Evolutionary conservation across 2,113 vertebrate genomes (phyloP), one percentile per base, ranked within the genome.

Genomic region (Gadus chalcogrammus): DNA sequence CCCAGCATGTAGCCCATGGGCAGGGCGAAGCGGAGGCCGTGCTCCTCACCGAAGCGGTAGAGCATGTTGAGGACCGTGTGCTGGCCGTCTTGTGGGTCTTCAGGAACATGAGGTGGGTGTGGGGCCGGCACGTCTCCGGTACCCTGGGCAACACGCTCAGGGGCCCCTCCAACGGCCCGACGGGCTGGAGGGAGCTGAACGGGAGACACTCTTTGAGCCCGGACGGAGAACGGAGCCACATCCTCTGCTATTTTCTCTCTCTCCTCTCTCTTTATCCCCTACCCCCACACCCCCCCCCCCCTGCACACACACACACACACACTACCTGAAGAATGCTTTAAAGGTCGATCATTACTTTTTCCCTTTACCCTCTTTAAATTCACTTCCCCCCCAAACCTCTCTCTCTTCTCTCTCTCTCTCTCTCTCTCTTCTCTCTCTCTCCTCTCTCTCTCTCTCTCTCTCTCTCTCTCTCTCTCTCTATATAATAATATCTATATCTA

Each of bases 31-130:
- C 65, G 88, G 31, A 98, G 90, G 18, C 85, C 76, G 0, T 77
- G 88, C 5, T 88, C 85, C 35, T 97, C 96, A 35, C 95, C 96
- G 0, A 94, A 97, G 69, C 95, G 94, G 80, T 96, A 95, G 58
- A 98, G 93, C 70, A 98, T 85, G 82, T 94, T 98, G 71, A 95
- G 91, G 65, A 98, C 88, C 0, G 95, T 97, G 90, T 97, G 91
- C 96, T 94, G n/a, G 95, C 96, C 0, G 95, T 96, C 88, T 97
- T 97, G 89, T 96, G 95, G 1, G 95, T 97, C 93, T 98, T 98
- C 71, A 98, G 85, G 84, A 97, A 97, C 83, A 96, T 94, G 63
- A 96, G 84, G 72, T 93, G 93, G 18, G 85, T 91, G 66, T 80
- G 91, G 0, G 94, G 92, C 27, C 71, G 85, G 72, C 95, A 96